These are phyloP conservation scores for Phalanger gymnotis DNA, from an alignment of 2,797 vertebrate genomes.

Conservation along the genomic window DNA sequence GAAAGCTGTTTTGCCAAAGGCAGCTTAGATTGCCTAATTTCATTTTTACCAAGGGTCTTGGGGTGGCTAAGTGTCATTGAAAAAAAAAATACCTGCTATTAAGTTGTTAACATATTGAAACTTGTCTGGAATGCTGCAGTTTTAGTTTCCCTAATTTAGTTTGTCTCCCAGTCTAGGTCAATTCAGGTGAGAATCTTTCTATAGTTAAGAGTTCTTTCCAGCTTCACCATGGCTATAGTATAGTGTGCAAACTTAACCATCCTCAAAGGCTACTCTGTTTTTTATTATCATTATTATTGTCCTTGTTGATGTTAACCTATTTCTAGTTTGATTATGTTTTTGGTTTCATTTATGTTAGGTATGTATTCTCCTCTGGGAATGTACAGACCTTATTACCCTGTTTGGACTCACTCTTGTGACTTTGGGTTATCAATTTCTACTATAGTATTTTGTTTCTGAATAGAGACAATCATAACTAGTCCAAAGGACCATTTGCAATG, in stretches of 20 bases:
- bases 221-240: not conserved
- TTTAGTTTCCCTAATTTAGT: not conserved
- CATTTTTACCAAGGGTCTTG: not conserved
- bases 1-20: not conserved
- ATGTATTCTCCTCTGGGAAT: conserved; percentile 25
- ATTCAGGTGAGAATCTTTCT: not conserved
- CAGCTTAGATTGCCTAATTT: not conserved
- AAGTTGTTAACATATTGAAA: not conserved
- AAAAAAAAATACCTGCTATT: not conserved
- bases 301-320: not conserved
- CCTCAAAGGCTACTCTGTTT: not conserved
- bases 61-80: not conserved
- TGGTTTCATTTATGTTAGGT: not conserved
- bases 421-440: conserved; percentile 38
- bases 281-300: not conserved
- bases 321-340: not conserved
- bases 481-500: not conserved
- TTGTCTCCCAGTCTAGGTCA: not conserved
- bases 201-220: not conserved
- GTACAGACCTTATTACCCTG: not conserved
- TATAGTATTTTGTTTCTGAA: conserved; percentile 31
- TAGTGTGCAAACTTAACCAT: not conserved
- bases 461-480: not conserved
- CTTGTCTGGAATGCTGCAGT: not conserved
- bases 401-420: not conserved